Conservation (phyloP, 2,113 vertebrate species). For the Alectura lathami region DNA sequence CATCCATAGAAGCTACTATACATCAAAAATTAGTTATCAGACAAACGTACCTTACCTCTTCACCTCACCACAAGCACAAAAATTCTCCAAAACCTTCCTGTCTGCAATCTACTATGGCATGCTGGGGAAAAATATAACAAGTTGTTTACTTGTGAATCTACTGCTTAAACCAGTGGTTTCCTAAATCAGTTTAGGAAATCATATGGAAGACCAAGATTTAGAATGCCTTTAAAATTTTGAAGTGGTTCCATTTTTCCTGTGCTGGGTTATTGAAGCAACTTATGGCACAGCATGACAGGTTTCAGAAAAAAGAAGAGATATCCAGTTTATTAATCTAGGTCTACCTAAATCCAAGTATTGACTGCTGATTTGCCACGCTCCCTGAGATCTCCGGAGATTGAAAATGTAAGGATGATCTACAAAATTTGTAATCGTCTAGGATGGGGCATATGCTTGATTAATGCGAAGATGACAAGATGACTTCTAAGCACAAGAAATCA, state of each 20-base stretch:
- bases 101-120: not conserved
- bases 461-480: not conserved
- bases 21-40: not conserved
- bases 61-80: not conserved
- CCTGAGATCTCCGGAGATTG: conserved; percentile 25
- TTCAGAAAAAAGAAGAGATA: not conserved
- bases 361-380: conserved; percentile 42
- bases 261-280: conserved; percentile 12
- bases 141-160: conserved; percentile 39
- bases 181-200: conserved; percentile 4
- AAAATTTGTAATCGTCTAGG: conserved; percentile 24
- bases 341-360: conserved; percentile 61
- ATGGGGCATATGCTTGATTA: conserved; percentile 21
- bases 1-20: not conserved
- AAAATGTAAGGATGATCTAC: conserved; percentile 4
- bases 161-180: conserved; percentile 33
- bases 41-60: not conserved
- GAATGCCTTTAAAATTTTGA: not conserved
- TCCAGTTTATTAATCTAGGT: conserved; percentile 59
- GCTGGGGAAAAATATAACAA: not conserved
- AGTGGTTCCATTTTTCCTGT: not conserved
- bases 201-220: conserved; percentile 8
- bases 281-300: not conserved
- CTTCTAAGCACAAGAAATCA: conserved; percentile 40
- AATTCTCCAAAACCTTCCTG: not conserved